Base-by-base conservation (phyloP, 2,113 vertebrate species). In the Melanocharis versteri region DNA sequence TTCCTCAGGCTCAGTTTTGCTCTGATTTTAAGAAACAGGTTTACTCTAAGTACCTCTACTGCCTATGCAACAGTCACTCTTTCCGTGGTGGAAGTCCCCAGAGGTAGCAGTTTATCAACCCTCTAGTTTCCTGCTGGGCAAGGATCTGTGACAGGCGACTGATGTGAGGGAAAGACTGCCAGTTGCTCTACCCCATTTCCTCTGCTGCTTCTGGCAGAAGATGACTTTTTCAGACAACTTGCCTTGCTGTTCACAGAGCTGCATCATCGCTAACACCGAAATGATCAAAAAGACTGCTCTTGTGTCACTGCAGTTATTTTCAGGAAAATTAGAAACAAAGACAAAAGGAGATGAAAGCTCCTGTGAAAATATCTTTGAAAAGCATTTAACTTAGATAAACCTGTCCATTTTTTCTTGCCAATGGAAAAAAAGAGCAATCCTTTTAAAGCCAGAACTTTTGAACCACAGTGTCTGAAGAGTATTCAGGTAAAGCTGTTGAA, bases 301-400 rank as follows among this genome's bases (percentile, higher is more conserved):
- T 70, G 44, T 94, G 90, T 91, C 71, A 73, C 68, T 89, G 64
- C 40, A 89, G 95, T 92, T 93, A 87, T 95, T 94, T 94, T 86
- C 2, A 60, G 85, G 82, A 68, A 95, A 90, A 90, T 51, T 96
- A 37, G 82, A 95, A 94, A 54, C 72, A 96, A 88, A 95, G 88
- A 70, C 79, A 83, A 83, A 95, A 77, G 13, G n/a, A 95, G 93
- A 95, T 86, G 95, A 96, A 96, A 91, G 94, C 58, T 88, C 48
- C 75, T 54, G 68, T 64, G 82, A 83, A 93, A 83, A 40, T 44
- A 51, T 44, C 66, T 96, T 91, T 96, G 94, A 91, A 96, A 94
- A 91, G 47, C 66, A 47, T 95, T 97, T 97, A 96, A 79, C 93
- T 94, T 81, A 86, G 91, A 91, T 91, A 96, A 93, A 93, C 71